phyloP scores from a whole-genome alignment of 2,797 vertebrate genomes.

The Rhyacichthys aspro region DNA sequence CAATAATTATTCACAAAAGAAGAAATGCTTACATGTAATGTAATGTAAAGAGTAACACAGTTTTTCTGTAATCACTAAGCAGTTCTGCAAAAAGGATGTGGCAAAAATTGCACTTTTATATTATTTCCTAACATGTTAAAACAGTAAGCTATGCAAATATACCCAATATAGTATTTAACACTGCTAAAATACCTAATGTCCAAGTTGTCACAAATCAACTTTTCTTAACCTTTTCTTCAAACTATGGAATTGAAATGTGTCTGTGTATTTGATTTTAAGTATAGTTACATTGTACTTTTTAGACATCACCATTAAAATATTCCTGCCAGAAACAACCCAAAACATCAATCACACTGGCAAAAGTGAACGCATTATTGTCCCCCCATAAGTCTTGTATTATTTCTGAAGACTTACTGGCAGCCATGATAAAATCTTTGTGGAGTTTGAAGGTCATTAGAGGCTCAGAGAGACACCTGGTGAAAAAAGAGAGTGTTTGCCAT shows the following conservation, averaged over 20 bases:
- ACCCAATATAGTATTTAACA: too few relatives aligned
- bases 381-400: neutral
- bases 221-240: too few relatives aligned
- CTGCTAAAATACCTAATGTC: too few relatives aligned
- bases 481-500: constrained; percentile 35
- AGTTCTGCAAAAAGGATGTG: neutral
- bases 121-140: too few relatives aligned
- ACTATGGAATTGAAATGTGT: too few relatives aligned
- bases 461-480: constrained; percentile 89
- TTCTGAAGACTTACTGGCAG: constrained; percentile 91
- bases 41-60: neutral
- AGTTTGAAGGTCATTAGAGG: constrained; percentile 95
- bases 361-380: neutral
- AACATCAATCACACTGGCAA: constrained; percentile 2
- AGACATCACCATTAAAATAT: neutral
- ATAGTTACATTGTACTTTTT: neutral
- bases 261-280: too few relatives aligned
- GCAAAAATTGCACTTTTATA: neutral
- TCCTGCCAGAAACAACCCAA: neutral
- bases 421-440: constrained; percentile 96
- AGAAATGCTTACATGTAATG: neutral
- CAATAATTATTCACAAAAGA: neutral
- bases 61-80: neutral
- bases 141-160: too few relatives aligned
- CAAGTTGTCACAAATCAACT: too few relatives aligned